A percentile compares a stretch with the other conserved stretches of the same genome.
Conservation (phyloP, 2,113 vertebrate genomes). For the Ia io region DNA sequence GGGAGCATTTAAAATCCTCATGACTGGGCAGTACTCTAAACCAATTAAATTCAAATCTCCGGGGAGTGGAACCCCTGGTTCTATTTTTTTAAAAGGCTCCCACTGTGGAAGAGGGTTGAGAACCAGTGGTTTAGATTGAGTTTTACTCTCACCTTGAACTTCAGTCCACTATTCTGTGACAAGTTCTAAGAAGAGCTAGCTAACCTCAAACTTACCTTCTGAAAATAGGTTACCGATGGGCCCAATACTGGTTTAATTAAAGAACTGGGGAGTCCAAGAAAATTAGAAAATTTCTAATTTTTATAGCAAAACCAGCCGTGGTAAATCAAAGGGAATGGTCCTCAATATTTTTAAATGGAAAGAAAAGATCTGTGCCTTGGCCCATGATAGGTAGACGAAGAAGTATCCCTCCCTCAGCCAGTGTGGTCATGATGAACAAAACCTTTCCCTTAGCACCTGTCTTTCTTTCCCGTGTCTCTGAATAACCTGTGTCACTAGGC, state of each 20-base stretch:
- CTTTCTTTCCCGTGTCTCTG: background rate
- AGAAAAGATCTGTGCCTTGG: background rate
- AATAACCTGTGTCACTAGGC: background rate
- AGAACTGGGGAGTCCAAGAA: background rate
- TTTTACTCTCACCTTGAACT: background rate
- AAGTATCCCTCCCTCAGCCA: background rate
- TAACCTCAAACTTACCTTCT: background rate
- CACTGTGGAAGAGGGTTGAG: background rate
- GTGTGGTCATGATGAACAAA: background rate
- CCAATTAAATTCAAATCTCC: background rate
- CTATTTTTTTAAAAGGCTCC: background rate
- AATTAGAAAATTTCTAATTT: background rate
- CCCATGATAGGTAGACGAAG: background rate
- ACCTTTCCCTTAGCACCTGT: background rate
- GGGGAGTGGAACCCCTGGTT: background rate
- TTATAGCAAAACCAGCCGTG: background rate
- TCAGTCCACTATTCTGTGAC: background rate
- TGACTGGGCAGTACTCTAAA: background rate
- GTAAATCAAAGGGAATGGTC: background rate
- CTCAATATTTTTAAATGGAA: background rate
- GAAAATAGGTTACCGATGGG: background rate
- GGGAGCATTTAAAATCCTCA: background rate
- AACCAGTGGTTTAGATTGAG: background rate
- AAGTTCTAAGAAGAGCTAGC: background rate
- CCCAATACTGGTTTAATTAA: constrained; percentile 17